Evolutionary conservation across 2,113 vertebrate species (phyloP).

Genomic region (Poeciliopsis retropinna): DNA sequence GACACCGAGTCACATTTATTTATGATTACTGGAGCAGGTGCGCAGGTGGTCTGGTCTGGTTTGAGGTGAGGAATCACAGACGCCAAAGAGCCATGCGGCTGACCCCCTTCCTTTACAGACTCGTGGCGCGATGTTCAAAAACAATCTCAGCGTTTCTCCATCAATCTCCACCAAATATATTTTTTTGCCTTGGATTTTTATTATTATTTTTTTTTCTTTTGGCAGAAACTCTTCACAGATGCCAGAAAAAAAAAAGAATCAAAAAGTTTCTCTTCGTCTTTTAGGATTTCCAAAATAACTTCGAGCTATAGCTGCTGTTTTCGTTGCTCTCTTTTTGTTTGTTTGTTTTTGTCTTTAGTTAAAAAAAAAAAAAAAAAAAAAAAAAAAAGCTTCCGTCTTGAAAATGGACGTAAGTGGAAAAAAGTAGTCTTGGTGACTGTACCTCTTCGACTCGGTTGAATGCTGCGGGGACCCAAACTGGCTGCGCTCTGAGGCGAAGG

Average conservation of each 20-base stretch:
- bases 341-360: not conserved
- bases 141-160: constrained; percentile 35
- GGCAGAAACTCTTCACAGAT: constrained; percentile 53
- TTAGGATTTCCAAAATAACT: constrained; percentile 64
- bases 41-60: constrained; percentile 40
- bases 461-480: constrained; percentile 83
- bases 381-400: constrained; percentile 60
- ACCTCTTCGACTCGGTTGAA: constrained; percentile 72
- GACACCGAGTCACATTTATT: constrained; percentile 76
- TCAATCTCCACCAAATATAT: constrained; percentile 38
- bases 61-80: constrained; percentile 24
- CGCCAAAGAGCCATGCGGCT: constrained; percentile 46
- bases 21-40: constrained; percentile 59
- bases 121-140: constrained; percentile 51
- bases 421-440: constrained; percentile 64
- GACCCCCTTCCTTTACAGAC: constrained; percentile 50
- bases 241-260: constrained; percentile 33
- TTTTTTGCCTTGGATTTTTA: constrained; percentile 38
- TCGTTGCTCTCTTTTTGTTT: constrained; percentile 57
- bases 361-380: not conserved
- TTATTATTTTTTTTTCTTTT: not conserved
- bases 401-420: constrained; percentile 69
- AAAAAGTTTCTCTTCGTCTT: constrained; percentile 60
- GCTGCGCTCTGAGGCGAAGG: constrained; percentile 76
- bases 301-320: constrained; percentile 37